Conservation (phyloP, 37 sponge, comb jelly and placozoan genomes). For the Hormiphora californensis region DNA sequence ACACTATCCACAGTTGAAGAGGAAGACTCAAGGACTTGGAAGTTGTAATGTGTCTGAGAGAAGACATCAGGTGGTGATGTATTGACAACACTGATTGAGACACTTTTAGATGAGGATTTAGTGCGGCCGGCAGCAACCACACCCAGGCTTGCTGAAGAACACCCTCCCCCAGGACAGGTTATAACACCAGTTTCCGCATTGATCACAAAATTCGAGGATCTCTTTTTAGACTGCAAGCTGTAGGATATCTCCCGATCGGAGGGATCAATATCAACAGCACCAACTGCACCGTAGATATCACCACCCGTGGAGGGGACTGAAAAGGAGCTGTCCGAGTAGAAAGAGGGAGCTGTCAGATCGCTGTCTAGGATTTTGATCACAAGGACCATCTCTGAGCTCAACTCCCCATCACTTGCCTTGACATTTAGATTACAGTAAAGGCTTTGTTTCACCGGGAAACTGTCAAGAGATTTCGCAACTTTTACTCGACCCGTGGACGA, state of each 20-base stretch:
- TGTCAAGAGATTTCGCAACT: neutral
- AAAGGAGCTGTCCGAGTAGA: neutral
- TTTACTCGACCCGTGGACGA: neutral
- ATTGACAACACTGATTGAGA: neutral
- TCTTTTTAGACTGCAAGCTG: neutral
- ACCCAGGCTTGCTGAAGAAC: neutral
- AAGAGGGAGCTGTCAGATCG: neutral
- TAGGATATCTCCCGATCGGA: neutral
- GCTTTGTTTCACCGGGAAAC: neutral
- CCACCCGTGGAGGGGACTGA: neutral
- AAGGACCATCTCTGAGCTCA: neutral
- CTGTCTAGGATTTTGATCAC: neutral
- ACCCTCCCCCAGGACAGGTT: neutral
- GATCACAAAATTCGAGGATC: neutral
- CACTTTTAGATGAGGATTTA: neutral
- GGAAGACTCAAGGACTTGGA: slow-evolving; percentile 6
- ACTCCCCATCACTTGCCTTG: slow-evolving; percentile 21
- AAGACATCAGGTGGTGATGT: neutral
- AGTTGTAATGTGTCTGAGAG: neutral
- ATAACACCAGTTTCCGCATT: neutral
- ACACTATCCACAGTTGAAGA: too few relatives aligned
- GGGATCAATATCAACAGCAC: neutral
- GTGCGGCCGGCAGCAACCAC: neutral
- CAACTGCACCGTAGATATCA: neutral
- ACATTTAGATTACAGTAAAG: neutral